phyloP scores from a whole-genome alignment of 1,140 invertebrate genomes.

The Sycophaga agraensis region DNA sequence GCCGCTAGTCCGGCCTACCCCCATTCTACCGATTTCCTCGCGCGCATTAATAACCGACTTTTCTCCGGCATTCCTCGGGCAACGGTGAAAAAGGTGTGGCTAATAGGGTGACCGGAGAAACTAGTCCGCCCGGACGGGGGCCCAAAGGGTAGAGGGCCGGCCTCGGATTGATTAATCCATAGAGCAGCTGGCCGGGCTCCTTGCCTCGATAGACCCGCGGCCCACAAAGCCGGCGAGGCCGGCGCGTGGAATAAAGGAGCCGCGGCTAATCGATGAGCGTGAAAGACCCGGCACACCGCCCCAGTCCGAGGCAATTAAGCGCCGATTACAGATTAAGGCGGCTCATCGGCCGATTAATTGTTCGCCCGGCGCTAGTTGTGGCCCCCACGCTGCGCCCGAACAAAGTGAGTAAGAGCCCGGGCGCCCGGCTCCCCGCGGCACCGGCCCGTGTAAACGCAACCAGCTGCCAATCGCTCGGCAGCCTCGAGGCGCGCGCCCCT shows the following conservation, averaged over 20 bases:
- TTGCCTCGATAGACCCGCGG: too few species aligned
- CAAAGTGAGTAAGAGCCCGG: not conserved
- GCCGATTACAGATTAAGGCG: slow-evolving; percentile 3
- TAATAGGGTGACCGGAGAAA: too few species aligned
- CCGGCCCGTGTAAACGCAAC: not conserved
- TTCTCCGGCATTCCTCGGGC: too few species aligned
- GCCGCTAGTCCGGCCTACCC: too few species aligned
- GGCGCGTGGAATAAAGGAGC: slow-evolving; percentile 13
- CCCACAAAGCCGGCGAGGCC: too few species aligned
- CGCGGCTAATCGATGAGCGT: slow-evolving; percentile 18
- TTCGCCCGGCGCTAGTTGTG: not conserved
- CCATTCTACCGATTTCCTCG: too few species aligned
- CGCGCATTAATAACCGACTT: too few species aligned
- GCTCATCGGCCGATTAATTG: slow-evolving; percentile 13
- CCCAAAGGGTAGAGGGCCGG: too few species aligned
- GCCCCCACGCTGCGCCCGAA: slow-evolving; percentile 3
- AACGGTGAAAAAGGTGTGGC: too few species aligned
- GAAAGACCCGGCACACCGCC: slow-evolving; percentile 9
- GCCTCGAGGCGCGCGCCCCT: slow-evolving; percentile 32
- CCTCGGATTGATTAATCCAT: slow-evolving; percentile 21
- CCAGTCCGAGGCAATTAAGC: slow-evolving; percentile 24
- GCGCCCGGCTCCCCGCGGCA: not conserved
- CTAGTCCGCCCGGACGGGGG: too few species aligned
- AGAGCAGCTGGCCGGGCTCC: not conserved
- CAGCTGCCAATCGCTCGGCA: slow-evolving; percentile 32